Evolutionary conservation across 2,888 invertebrate species (phyloP), one percentile per base, ranked within the genome.

Genomic region (Homarus gammarus): DNA sequence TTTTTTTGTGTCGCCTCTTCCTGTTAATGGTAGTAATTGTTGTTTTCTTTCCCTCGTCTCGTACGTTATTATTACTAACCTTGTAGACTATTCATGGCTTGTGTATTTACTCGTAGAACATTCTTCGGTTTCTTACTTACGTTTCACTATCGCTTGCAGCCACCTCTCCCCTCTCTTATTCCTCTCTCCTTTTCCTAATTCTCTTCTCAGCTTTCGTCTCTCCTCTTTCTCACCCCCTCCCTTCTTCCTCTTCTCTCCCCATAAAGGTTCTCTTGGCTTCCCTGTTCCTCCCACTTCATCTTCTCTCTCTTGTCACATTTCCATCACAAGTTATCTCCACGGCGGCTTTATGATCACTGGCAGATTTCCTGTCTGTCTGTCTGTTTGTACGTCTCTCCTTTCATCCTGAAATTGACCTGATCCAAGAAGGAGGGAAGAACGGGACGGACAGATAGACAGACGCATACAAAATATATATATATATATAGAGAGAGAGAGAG

Each of bases 251-350:
- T 8, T 77, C 1, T 40, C 0, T n/a, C 44, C n/a, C 1, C 27
- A 15, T 44, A 1, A 5, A 2, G 2, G 12, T 8, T 73, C 12
- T 73, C 36, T 36, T 38, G 12, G 33, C 38, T 31, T 40, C 33
- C 40, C 40, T 75, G 33, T 75, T 33, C n/a, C 75, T 15, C 5
- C 40, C 38, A 33, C 18, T 40, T 38, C 22, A 10, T 75, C 38
- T 18, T 33, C 22, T 78, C 33, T 51, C 78, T 51, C 56, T 61
- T 36, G 51, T 56, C 56, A 51, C 56, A 51, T 68, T 64, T 68
- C 70, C 68, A 38, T 83, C 83, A 68, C 83, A 68, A 68, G 38
- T 40, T 70, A 38, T 70, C 83, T 83, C 81, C 38, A 36, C 64
- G 22, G 36, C 64, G 36, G 64, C 64, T 64, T 81, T 38, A 68